Conservation (phyloP, 2,797 vertebrate species). For the Falco naumanni region DNA sequence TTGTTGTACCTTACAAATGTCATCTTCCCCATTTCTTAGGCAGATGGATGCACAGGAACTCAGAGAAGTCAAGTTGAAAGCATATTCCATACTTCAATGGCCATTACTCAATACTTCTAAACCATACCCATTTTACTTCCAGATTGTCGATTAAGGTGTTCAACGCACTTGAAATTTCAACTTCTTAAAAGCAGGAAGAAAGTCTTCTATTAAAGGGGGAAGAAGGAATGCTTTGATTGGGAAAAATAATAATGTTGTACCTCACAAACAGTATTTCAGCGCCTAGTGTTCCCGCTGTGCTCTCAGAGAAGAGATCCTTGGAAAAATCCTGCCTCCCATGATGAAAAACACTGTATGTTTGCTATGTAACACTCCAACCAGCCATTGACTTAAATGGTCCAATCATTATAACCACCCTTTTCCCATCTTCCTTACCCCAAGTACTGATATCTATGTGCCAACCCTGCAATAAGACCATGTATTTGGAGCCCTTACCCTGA, state of each 20-base stretch:
- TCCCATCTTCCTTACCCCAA: background rate
- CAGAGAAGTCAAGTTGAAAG: background rate
- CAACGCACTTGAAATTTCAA: background rate
- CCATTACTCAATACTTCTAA: background rate
- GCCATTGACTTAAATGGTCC: background rate
- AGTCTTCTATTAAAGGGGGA: background rate
- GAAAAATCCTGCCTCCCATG: background rate
- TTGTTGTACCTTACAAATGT: background rate
- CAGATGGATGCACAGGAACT: background rate
- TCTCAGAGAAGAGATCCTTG: background rate
- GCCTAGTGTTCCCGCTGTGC: background rate
- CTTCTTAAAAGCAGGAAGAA: background rate
- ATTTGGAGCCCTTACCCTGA: background rate
- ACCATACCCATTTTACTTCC: background rate
- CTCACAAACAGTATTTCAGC: background rate
- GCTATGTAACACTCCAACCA: background rate
- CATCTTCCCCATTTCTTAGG: background rate
- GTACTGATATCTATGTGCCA: background rate
- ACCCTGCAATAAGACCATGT: background rate
- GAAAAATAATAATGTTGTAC: background rate
- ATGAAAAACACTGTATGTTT: rapidly evolving
- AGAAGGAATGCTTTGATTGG: background rate
- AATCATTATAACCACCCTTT: background rate
- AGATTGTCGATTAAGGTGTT: background rate
- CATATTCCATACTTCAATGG: background rate